phyloP scores from a whole-genome alignment of 2,888 invertebrate species.

The Nemoura dubitans region DNA sequence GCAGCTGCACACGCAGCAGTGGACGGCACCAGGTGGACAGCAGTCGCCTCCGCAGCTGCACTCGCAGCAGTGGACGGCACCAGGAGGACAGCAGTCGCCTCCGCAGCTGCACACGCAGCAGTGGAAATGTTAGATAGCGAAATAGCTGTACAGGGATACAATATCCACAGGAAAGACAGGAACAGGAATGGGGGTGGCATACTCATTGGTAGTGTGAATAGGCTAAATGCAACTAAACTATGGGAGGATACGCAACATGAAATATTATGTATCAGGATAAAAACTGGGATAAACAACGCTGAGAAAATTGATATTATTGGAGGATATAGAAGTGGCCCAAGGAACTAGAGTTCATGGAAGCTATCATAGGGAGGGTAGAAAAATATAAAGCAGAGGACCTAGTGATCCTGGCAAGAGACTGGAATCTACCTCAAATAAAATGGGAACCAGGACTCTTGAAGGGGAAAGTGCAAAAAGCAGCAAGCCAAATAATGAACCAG shows the following conservation, averaged over 20 bases:
- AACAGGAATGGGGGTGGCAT: constrained; percentile 9
- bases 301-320: not conserved
- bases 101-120: not conserved
- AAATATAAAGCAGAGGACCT: not conserved
- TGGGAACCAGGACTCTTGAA: not conserved
- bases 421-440: not conserved
- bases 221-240: not conserved
- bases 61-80: not conserved
- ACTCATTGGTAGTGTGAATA: not conserved
- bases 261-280: not conserved
- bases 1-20: no score
- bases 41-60: not conserved
- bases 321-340: not conserved
- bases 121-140: not conserved
- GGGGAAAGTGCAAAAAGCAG: not conserved
- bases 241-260: not conserved
- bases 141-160: not conserved
- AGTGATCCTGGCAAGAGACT: not conserved
- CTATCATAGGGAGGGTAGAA: not conserved
- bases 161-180: not conserved
- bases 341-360: not conserved
- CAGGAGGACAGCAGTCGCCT: not conserved
- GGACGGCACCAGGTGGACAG: not conserved
- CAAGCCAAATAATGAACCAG: constrained; percentile 7
- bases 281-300: not conserved